phyloP scores from a whole-genome alignment of 2,888 invertebrate species.

The Colostygia pectinataria region DNA sequence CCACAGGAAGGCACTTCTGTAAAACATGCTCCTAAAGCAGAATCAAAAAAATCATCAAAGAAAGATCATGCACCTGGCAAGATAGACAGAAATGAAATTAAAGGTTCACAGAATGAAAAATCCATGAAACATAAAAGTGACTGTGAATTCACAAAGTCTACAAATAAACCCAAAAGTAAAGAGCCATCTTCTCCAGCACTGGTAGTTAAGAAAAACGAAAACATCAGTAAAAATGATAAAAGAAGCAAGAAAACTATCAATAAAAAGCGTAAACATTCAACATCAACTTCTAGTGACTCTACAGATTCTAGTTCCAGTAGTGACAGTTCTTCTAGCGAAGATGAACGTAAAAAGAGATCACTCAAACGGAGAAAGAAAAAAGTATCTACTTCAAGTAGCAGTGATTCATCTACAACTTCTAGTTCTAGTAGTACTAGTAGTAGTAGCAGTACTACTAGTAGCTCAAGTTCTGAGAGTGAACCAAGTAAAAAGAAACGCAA shows the following conservation, averaged over 20 bases:
- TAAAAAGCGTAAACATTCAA: slow-evolving; percentile 63
- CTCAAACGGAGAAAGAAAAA: slow-evolving; percentile 54
- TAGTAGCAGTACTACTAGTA: slow-evolving; percentile 42
- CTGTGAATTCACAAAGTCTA: slow-evolving; percentile 2
- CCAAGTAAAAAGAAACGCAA: slow-evolving; percentile 52
- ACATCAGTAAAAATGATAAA: slow-evolving; percentile 16
- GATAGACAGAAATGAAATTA: slow-evolving; percentile 20
- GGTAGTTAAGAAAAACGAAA: slow-evolving; percentile 11
- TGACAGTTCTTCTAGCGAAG: slow-evolving; percentile 67
- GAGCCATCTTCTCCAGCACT: slow-evolving; percentile 4
- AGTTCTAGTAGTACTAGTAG: slow-evolving; percentile 40
- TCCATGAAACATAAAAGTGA: slow-evolving; percentile 8
- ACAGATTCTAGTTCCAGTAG: slow-evolving; percentile 64
- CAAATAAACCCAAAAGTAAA: slow-evolving; percentile 7
- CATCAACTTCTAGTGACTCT: slow-evolving; percentile 63
- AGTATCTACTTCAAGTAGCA: slow-evolving; percentile 63
- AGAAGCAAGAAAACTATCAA: slow-evolving; percentile 34
- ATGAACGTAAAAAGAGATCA: slow-evolving; percentile 54
- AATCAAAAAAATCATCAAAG: slow-evolving; percentile 2
- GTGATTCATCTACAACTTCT: slow-evolving; percentile 42
- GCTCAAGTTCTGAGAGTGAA: slow-evolving; percentile 63
- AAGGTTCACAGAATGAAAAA: slow-evolving; percentile 10
- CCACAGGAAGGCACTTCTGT: slow-evolving; percentile 6
- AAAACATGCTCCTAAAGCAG: slow-evolving; percentile 1
- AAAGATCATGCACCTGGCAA: slow-evolving; percentile 22